Base-by-base conservation (phyloP, 2,113 vertebrate species). In the Atrichornis clamosus region DNA sequence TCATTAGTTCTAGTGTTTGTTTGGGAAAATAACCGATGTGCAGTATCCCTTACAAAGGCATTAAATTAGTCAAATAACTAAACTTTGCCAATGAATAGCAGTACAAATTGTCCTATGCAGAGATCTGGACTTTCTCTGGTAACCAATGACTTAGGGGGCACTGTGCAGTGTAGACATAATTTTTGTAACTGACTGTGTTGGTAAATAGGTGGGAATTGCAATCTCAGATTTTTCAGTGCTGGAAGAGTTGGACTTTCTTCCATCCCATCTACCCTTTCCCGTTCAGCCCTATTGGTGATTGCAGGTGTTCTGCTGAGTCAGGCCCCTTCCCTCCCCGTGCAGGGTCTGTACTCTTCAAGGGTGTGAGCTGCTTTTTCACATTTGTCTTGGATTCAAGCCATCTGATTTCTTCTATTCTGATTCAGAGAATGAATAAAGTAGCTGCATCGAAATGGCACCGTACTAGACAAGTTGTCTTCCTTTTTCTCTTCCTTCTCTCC, bases 271-370 rank as follows among this genome's bases (percentile, higher is more conserved):
- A 3, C 24, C 7, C n/a, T 56, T 91, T 83, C 35, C 47, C 0
- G 0, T 50, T 64, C 58, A 69, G 49, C 33, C 19, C 27, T 26
- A 0, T 35, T 35, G 63, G 46, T 13, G 24, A 42, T 19, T 24
- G 41, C 9, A 16, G 56, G n/a, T 15, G 9, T 87, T 87, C 47
- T 72, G 39, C 27, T 32, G 20, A 42, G 49, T 22, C 4, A 35
- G 33, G 30, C 22, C 46, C n/a, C 62, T 64, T 47, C 16, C 46
- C 37, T 74, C 7, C n/a, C 30, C 0, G 0, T 39, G 24, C 17
- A 27, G 37, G 39, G 5, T n/a, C 59, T 84, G 35, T 81, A 22
- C 8, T 60, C 1, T 28, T 50, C 16, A 6, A 23, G 14, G 41
- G 11, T 28, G 4, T 16, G 27, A 83, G 42, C 23, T 50, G 24